A percentile compares a stretch with the other conserved stretches of the same genome.
These are phyloP conservation scores for Drusus annulatus DNA, from an alignment of 1,140 invertebrate species.

Conservation along the genomic window DNA sequence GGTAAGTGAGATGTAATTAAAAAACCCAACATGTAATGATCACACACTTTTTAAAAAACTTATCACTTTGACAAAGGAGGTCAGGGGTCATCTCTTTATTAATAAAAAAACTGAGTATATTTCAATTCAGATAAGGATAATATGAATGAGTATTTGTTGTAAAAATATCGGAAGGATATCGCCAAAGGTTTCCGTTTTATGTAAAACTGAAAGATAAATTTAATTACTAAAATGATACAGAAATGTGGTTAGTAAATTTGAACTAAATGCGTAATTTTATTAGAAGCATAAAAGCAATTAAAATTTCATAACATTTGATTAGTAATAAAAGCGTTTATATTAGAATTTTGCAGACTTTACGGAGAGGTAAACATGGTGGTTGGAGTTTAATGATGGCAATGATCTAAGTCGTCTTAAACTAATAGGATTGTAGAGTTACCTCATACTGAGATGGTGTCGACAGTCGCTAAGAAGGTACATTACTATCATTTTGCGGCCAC, in stretches of 20 bases:
- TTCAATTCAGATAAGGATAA: not conserved
- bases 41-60: too few relatives aligned
- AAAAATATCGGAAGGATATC: not conserved
- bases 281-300: too few relatives aligned
- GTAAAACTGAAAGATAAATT: not conserved
- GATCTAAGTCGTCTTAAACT: not conserved
- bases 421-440: not conserved
- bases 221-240: not conserved
- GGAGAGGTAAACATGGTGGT: too few relatives aligned
- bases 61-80: too few relatives aligned
- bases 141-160: constrained; percentile 1
- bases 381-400: not conserved
- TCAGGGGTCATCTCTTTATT: too few relatives aligned
- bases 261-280: too few relatives aligned
- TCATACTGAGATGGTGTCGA: not conserved
- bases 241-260: not conserved
- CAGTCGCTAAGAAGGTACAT: not conserved
- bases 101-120: not conserved
- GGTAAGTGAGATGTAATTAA: too few relatives aligned
- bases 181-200: constrained; percentile 16
- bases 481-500: constrained; percentile 19
- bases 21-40: too few relatives aligned
- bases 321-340: too few relatives aligned
- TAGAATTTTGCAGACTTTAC: too few relatives aligned
- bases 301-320: too few relatives aligned